phyloP scores from a whole-genome alignment of 1,140 invertebrate species.

The Augochlora pura region DNA sequence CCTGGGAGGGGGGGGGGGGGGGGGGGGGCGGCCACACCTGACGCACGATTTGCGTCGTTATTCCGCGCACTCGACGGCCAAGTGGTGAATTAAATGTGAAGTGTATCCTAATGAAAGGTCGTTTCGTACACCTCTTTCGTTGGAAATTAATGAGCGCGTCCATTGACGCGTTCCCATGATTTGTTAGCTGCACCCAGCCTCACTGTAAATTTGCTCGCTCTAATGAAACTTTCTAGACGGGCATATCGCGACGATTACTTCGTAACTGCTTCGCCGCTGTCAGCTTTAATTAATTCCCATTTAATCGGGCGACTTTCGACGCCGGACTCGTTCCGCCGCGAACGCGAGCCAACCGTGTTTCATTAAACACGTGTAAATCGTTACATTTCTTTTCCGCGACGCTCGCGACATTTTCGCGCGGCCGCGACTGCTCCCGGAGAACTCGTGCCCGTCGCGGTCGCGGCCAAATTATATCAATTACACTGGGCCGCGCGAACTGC shows the following conservation, averaged over 20 bases:
- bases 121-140: conserved; percentile 5
- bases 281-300: background rate
- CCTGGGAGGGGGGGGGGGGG: too few species aligned
- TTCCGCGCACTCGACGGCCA: background rate
- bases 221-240: conserved; percentile 1
- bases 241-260: background rate
- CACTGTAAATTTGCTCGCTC: conserved; percentile 6
- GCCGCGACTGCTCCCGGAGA: background rate
- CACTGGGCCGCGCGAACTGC: background rate
- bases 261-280: background rate
- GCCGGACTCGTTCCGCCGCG: too few species aligned
- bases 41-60: conserved; percentile 11
- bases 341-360: too few species aligned
- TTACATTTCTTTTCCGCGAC: too few species aligned
- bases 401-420: background rate
- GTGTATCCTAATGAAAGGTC: conserved; percentile 38
- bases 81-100: conserved; percentile 28
- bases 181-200: background rate
- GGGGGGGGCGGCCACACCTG: background rate
- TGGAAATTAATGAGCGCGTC: conserved; percentile 24
- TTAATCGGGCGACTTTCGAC: background rate
- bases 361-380: too few species aligned
- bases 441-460: background rate
- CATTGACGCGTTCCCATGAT: background rate
- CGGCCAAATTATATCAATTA: background rate